These are phyloP conservation scores for Phytoseiulus persimilis DNA, from an alignment of 2,888 invertebrate species.

Conservation along the genomic window DNA sequence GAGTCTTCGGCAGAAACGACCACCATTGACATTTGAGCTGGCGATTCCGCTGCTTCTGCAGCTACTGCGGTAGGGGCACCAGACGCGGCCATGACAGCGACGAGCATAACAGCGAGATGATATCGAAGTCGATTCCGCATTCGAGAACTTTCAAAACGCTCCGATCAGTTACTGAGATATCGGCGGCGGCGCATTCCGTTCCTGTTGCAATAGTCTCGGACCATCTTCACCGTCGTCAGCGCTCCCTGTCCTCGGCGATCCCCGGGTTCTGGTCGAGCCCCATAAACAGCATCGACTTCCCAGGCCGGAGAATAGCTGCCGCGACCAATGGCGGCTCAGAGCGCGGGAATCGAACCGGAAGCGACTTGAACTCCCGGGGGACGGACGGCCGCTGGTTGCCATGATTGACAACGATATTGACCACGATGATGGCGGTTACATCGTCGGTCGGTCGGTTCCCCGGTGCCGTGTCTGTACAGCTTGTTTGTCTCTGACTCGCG, in stretches of 20 bases:
- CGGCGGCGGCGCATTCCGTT: background rate
- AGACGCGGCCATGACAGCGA: background rate
- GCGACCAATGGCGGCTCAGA: too few relatives aligned
- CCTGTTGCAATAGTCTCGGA: background rate
- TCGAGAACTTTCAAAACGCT: background rate
- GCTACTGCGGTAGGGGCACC: background rate
- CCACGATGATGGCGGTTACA: background rate
- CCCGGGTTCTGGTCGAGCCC: too few relatives aligned
- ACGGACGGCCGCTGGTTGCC: background rate
- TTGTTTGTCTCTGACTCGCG: background rate
- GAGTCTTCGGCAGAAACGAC: constrained; percentile 5
- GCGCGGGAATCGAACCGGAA: background rate
- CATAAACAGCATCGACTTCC: too few relatives aligned
- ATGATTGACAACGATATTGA: background rate
- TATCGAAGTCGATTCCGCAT: background rate
- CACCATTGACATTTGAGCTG: constrained; percentile 5
- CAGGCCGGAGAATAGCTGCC: too few relatives aligned
- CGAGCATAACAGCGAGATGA: background rate
- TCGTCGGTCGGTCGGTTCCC: background rate
- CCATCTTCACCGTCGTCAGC: too few relatives aligned
- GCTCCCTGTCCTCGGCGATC: too few relatives aligned
- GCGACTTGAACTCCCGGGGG: background rate
- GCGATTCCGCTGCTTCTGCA: background rate
- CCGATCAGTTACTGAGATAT: background rate
- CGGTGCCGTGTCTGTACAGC: too few relatives aligned